Evolutionary conservation across 2,888 invertebrate species (phyloP).

Genomic region (Yponomeuta evonymella): DNA sequence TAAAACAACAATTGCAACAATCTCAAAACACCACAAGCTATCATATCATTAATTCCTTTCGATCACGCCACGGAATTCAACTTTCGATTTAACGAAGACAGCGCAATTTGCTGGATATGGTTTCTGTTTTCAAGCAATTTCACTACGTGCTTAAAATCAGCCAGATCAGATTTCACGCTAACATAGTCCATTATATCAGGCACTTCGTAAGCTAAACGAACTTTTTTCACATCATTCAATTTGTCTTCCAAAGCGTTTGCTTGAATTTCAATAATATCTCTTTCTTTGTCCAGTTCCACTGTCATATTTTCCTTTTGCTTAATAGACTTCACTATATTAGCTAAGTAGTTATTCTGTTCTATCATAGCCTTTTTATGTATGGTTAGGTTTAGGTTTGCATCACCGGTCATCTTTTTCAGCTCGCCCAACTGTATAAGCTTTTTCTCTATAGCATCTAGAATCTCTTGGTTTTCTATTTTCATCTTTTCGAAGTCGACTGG

Average conservation of each 20-base stretch:
- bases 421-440: conserved; percentile 70
- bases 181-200: conserved; percentile 78
- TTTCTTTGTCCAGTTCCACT: conserved; percentile 56
- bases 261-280: conserved; percentile 47
- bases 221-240: conserved; percentile 49
- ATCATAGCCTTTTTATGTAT: conserved; percentile 75
- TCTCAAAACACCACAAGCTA: not conserved
- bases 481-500: conserved; percentile 80
- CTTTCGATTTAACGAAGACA: conserved; percentile 48
- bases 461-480: conserved; percentile 76
- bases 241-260: conserved; percentile 50
- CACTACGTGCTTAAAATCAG: conserved; percentile 57
- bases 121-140: conserved; percentile 51
- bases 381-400: conserved; percentile 73
- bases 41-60: conserved; percentile 1
- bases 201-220: conserved; percentile 61
- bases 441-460: conserved; percentile 66
- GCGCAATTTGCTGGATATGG: conserved; percentile 54
- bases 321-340: conserved; percentile 54
- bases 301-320: conserved; percentile 53
- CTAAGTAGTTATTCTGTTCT: conserved; percentile 64
- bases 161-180: conserved; percentile 62
- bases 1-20: not conserved
- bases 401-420: conserved; percentile 76
- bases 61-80: conserved; percentile 28